These are phyloP conservation scores for Bombus breviceps DNA, from an alignment of 1,140 invertebrate genomes.

Conservation along the genomic window DNA sequence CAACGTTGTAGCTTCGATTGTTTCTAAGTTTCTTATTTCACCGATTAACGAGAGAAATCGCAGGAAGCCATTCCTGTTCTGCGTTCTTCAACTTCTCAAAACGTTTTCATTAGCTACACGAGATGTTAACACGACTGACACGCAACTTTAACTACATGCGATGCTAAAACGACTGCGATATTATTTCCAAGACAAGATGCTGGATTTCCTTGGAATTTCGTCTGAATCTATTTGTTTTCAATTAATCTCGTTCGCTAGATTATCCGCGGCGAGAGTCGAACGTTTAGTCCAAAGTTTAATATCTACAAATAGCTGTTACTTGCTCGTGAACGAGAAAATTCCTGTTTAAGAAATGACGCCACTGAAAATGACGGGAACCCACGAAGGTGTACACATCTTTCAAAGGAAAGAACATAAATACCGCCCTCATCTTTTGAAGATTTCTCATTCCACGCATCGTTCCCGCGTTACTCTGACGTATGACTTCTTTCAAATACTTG, in stretches of 20 bases:
- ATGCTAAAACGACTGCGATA: background rate
- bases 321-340: no score
- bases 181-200: background rate
- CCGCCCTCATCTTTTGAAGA: background rate
- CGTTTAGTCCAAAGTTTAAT: background rate
- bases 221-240: background rate
- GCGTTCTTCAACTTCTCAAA: no score
- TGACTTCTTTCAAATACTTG: background rate
- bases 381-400: background rate
- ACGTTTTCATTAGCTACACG: no score
- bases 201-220: background rate
- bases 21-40: no score
- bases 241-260: background rate
- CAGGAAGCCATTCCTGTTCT: no score
- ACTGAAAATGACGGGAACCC: background rate
- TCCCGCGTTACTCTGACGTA: no score
- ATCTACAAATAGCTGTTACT: background rate
- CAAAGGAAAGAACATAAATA: conserved; percentile 7
- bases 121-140: background rate
- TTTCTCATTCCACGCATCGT: conserved; percentile 5
- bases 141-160: background rate
- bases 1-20: no score
- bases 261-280: background rate
- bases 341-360: background rate
- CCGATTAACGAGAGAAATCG: no score